Evolutionary conservation across 2,888 invertebrate genomes (phyloP).

Genomic region (Pristionchus japonicus): DNA sequence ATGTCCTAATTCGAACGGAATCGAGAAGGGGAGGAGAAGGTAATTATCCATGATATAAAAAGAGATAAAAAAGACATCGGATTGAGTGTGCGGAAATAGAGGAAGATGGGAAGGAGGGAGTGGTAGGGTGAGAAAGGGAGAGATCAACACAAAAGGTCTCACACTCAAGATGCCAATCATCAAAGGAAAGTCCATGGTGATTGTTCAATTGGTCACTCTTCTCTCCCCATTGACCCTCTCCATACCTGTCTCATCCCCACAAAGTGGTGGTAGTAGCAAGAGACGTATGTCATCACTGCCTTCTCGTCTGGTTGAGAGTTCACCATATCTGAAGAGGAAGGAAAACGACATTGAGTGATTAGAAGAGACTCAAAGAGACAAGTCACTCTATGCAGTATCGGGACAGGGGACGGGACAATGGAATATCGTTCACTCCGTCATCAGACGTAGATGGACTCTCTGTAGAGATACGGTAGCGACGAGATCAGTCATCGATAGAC

Average conservation of each 20-base stretch:
- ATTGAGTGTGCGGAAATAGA: neutral
- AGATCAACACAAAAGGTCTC: neutral
- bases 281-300: constrained; percentile 99
- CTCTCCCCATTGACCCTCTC: neutral
- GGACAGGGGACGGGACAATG: constrained; percentile 4
- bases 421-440: neutral
- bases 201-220: neutral
- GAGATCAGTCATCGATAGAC: neutral
- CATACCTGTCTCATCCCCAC: constrained; percentile 99
- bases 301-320: constrained; percentile 99
- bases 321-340: constrained; percentile 85
- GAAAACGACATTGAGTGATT: neutral
- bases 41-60: constrained; percentile 35
- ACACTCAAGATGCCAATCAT: neutral
- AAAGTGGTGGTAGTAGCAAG: constrained; percentile 99
- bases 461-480: too few species aligned
- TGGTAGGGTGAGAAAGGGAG: neutral
- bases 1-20: constrained; percentile 46
- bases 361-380: neutral
- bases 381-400: neutral
- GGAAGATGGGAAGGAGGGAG: neutral
- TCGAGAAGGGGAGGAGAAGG: neutral
- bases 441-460: neutral
- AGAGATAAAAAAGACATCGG: neutral
- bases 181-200: neutral